phyloP scores from a whole-genome alignment of 2,888 invertebrate species.

The Lepas anatifera region DNA sequence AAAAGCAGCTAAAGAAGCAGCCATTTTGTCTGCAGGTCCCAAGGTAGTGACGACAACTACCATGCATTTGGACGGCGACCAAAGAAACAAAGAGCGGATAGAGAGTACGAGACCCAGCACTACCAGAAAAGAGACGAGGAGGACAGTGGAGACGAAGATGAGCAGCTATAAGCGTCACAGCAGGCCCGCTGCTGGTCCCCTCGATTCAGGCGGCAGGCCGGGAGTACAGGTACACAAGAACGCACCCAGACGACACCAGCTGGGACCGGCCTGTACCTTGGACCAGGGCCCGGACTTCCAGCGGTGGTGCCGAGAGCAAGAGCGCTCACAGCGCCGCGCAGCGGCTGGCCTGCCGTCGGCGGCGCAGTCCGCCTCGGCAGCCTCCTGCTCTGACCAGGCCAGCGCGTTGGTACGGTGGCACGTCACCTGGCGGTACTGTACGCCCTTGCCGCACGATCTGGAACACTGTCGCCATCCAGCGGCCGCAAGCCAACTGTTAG shows the following conservation, averaged over 20 bases:
- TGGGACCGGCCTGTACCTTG: background rate
- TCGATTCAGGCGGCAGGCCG: background rate
- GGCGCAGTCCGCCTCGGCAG: constrained; percentile 35
- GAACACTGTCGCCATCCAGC: constrained; percentile 42
- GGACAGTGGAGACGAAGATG: too few relatives aligned
- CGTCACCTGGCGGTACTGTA: constrained; percentile 44
- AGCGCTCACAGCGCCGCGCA: constrained; percentile 39
- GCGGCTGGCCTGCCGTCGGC: constrained; percentile 35
- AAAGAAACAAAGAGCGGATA: too few relatives aligned
- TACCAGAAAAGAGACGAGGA: too few relatives aligned
- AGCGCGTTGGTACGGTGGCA: constrained; percentile 45
- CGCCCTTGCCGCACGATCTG: constrained; percentile 45
- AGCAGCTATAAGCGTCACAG: too few relatives aligned
- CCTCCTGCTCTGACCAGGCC: constrained; percentile 41
- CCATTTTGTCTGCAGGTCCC: too few relatives aligned
- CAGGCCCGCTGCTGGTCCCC: too few relatives aligned
- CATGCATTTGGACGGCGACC: too few relatives aligned
- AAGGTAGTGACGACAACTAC: too few relatives aligned
- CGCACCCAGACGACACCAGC: background rate
- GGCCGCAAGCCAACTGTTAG: background rate
- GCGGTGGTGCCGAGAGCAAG: constrained; percentile 41
- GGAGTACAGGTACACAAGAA: background rate
- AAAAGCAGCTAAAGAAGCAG: too few relatives aligned
- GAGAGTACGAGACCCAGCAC: too few relatives aligned
- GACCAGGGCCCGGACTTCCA: constrained; percentile 38